Evolutionary conservation across 2,888 invertebrate species (phyloP).

Genomic region (Epinotia brunnichana): DNA sequence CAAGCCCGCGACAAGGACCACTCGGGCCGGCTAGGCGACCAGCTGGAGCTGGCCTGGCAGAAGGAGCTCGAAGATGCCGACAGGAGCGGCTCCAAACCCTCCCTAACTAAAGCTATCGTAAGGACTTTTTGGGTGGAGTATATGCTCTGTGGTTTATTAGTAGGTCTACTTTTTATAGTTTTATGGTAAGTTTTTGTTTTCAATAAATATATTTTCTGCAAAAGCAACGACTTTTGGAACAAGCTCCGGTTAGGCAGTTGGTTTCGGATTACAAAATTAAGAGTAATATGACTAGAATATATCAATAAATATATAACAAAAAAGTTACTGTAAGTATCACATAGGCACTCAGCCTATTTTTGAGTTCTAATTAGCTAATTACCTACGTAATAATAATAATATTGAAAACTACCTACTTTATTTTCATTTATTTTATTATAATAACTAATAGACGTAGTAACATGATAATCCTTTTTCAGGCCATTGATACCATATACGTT

Average conservation of each 20-base stretch:
- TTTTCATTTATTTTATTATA: not conserved
- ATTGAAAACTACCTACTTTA: not conserved
- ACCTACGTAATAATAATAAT: no score
- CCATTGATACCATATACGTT: constrained; percentile 85
- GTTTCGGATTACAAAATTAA: no score
- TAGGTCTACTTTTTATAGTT: constrained; percentile 83
- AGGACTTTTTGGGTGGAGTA: constrained; percentile 85
- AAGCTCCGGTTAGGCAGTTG: no score
- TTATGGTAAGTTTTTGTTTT: constrained; percentile 77
- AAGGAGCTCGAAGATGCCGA: constrained; percentile 80
- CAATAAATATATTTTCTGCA: not conserved
- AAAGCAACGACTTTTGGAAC: not conserved
- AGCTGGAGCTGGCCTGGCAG: constrained; percentile 87
- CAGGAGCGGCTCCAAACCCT: constrained; percentile 81
- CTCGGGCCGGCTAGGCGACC: constrained; percentile 86
- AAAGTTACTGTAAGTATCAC: no score
- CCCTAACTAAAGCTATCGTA: constrained; percentile 83
- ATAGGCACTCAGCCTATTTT: no score
- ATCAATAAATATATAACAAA: no score
- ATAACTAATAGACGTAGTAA: not conserved
- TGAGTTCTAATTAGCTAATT: no score
- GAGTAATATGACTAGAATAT: no score
- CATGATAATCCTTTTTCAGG: constrained; percentile 71
- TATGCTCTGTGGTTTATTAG: constrained; percentile 83
- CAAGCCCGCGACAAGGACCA: constrained; percentile 84